phyloP scores from a whole-genome alignment of 2,888 invertebrate species.

The Gnatocerus cornutus region DNA sequence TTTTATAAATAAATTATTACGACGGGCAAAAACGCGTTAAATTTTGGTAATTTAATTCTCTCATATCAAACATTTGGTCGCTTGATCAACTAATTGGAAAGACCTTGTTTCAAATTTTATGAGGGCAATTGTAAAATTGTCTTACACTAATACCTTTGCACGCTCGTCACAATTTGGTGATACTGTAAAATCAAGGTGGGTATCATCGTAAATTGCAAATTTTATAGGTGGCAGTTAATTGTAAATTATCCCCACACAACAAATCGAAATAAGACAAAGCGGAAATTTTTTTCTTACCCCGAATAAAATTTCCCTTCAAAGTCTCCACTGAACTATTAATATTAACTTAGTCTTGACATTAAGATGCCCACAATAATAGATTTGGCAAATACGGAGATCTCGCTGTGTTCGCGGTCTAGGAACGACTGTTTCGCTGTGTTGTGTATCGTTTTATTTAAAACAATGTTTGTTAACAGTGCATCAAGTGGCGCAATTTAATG shows the following conservation, averaged over 20 bases:
- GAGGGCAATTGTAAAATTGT: conserved; percentile 21
- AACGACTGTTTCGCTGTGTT: conserved; percentile 10
- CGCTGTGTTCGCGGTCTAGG: not conserved
- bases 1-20: too few species aligned
- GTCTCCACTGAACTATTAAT: too few species aligned
- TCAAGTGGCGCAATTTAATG: conserved; percentile 10
- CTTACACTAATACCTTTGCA: conserved; percentile 8
- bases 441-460: conserved; percentile 8
- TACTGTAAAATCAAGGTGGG: too few species aligned
- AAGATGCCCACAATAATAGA: conserved; percentile 2
- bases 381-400: conserved; percentile 8
- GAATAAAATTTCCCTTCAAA: too few species aligned
- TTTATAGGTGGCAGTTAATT: too few species aligned
- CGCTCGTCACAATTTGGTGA: not conserved
- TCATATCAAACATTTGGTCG: conserved; percentile 1
- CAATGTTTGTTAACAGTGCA: conserved; percentile 13
- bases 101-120: conserved; percentile 21
- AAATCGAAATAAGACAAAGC: too few species aligned
- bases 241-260: too few species aligned
- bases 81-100: conserved; percentile 20
- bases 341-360: too few species aligned
- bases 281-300: too few species aligned
- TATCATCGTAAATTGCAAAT: too few species aligned
- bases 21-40: too few species aligned
- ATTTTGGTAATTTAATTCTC: not conserved